These are phyloP conservation scores for Danionella dracula DNA, from an alignment of 2,797 vertebrate genomes.

Conservation along the genomic window DNA sequence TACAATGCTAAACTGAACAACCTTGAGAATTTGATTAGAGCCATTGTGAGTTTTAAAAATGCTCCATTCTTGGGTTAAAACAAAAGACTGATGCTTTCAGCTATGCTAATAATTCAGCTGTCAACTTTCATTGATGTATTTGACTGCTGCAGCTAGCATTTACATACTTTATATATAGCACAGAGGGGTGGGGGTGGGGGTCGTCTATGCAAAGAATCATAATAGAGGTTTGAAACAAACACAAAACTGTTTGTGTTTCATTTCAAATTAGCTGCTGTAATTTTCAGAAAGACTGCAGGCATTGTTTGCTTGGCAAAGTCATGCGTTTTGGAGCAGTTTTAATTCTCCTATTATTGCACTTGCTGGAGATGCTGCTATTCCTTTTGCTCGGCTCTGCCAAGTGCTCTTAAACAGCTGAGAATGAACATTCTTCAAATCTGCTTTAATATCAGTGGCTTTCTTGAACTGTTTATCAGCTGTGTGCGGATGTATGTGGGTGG, in stretches of 20 bases:
- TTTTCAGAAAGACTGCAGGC: slow-evolving; percentile 72
- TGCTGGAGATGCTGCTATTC: slow-evolving; percentile 58
- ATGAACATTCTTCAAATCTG: slow-evolving; percentile 56
- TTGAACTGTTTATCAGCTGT: slow-evolving; percentile 54
- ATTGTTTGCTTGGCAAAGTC: slow-evolving; percentile 75
- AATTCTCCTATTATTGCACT: slow-evolving; percentile 67
- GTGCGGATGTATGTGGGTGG: slow-evolving; percentile 11
- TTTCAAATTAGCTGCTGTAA: slow-evolving; percentile 77
- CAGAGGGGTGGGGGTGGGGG: slow-evolving; percentile 52
- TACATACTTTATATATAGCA: slow-evolving; percentile 82
- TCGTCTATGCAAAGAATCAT: slow-evolving; percentile 66
- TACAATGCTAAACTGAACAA: slow-evolving; percentile 96
- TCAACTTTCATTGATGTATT: slow-evolving; percentile 79
- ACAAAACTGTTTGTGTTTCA: slow-evolving; percentile 73
- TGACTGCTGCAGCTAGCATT: slow-evolving; percentile 78
- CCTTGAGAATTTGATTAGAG: slow-evolving; percentile 97
- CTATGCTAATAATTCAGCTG: slow-evolving; percentile 83
- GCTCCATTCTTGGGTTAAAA: slow-evolving; percentile 80
- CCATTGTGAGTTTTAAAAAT: slow-evolving; percentile 90
- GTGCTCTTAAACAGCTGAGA: slow-evolving; percentile 58
- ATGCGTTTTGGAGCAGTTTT: slow-evolving; percentile 73
- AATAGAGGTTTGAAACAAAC: slow-evolving; percentile 66
- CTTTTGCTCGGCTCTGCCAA: slow-evolving; percentile 53
- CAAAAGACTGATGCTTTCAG: slow-evolving; percentile 79
- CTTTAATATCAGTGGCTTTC: slow-evolving; percentile 59